Percentiles rank a stretch among this genome's conserved stretches.
These are phyloP conservation scores for Neomonachus schauinslandi DNA, from an alignment of 2,113 vertebrate species.

Conservation along the genomic window DNA sequence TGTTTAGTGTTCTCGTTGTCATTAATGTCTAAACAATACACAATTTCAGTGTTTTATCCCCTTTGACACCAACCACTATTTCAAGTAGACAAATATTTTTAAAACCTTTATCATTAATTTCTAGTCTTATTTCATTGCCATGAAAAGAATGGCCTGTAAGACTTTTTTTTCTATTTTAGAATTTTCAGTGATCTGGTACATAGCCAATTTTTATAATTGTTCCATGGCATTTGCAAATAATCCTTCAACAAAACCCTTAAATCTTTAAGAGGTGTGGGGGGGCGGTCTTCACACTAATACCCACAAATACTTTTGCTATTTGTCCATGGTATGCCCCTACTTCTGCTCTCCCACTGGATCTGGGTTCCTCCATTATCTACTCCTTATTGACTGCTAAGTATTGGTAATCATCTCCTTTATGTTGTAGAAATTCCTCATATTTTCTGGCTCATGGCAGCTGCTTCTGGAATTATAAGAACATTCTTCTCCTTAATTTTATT, in stretches of 20 bases:
- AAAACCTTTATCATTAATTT: neutral
- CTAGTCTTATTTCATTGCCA: neutral
- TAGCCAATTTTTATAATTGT: neutral
- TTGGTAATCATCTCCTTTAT: neutral
- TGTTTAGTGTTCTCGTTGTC: neutral
- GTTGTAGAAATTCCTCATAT: neutral
- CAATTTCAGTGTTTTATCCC: neutral
- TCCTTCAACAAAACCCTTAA: neutral
- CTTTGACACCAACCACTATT: neutral
- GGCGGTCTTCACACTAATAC: no score
- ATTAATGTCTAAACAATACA: slow-evolving; percentile 31
- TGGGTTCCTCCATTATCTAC: neutral
- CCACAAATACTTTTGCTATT: neutral
- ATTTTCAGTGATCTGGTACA: neutral
- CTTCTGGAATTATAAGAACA: neutral
- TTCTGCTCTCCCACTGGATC: neutral
- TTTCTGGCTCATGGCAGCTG: neutral
- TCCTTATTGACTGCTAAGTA: neutral
- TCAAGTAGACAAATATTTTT: slow-evolving; percentile 18
- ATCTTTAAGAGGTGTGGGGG: no score
- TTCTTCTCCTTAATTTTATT: slow-evolving; percentile 1
- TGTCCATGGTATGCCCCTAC: neutral
- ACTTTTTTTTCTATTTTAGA: neutral
- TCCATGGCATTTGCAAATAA: neutral
- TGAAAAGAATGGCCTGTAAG: neutral